Evolutionary conservation across 2,797 vertebrate genomes (phyloP), one percentile per base, ranked within the genome.

Genomic region (Acanthurus tractus): DNA sequence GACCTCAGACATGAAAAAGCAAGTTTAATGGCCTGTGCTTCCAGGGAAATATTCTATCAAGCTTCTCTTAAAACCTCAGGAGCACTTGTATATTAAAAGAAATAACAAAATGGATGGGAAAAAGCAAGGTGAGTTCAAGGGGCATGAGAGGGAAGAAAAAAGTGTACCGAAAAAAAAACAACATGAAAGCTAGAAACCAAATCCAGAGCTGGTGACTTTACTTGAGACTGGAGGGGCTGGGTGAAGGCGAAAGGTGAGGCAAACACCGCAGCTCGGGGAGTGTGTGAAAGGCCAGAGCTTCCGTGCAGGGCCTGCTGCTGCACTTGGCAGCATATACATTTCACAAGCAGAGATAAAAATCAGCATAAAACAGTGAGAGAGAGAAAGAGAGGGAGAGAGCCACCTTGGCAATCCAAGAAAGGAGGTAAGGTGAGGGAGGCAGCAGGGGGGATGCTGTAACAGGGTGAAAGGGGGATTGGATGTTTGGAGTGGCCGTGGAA

Each of bases 281-380:
- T 93, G 86, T 91, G 91, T 92, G 92, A 93, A 93, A 92, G 89
- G 86, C 88, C 86, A 74, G 70, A 62, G 84, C 88, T 89, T 85
- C 89, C 89, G 88, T 90, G 81, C 62, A 66, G 89, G 76, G 79
- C 71, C 83, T 53, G 59, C 79, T 62, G 76, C 83, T 62, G 78
- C 25, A 17, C 76, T 79, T 0, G 34, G 88, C 91, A 9, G 38
- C 38, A 40, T 92, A 93, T 93, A 92, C 92, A 92, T 94, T 94
- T 93, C 93, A 93, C 89, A 86, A 90, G 91, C 74, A n/a, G 46
- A 90, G 93, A 94, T 94, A 92, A 90, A 91, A 88, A 94, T 93
- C 94, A 10, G 89, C 85, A 84, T 75, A 81, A 86, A 90, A 90
- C 68, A 75, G 81, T 20, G 70, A 74, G 76, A 75, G 25, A 29